Conservation (phyloP, 1,140 invertebrate genomes). For the Aphelenchoides besseyi region DNA sequence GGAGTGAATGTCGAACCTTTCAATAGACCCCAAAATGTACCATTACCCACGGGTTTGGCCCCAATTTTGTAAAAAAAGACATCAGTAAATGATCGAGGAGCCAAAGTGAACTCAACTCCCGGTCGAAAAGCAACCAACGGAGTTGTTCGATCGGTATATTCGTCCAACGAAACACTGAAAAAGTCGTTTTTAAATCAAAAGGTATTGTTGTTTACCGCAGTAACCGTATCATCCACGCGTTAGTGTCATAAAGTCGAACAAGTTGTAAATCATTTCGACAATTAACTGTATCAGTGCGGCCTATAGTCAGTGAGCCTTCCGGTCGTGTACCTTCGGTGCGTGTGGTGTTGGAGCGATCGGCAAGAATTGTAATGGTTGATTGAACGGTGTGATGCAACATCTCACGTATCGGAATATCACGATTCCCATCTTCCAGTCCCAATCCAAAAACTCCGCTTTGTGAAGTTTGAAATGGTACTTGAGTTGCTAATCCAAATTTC, state of each 20-base stretch:
- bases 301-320: neutral
- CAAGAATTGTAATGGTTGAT: neutral
- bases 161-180: neutral
- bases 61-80: constrained; percentile 8
- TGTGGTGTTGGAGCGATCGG: constrained; percentile 2
- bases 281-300: neutral
- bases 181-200: neutral
- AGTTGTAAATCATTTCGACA: neutral
- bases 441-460: neutral
- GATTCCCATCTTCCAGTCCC: neutral
- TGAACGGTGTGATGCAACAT: neutral
- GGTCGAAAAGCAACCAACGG: constrained; percentile 4
- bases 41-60: neutral
- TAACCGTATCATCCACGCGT: constrained; percentile 9
- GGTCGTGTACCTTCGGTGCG: neutral
- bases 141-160: neutral
- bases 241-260: neutral
- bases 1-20: neutral
- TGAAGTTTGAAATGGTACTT: neutral
- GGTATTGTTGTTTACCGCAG: neutral
- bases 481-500: constrained; percentile 4
- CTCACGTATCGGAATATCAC: neutral
- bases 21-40: neutral
- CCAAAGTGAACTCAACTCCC: neutral
- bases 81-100: neutral